A percentile compares a stretch with the other conserved stretches of the same genome.
Evolutionary conservation across 23 tunicate genomes (phyloP).

Genomic region (Trididemnum nubilum): DNA sequence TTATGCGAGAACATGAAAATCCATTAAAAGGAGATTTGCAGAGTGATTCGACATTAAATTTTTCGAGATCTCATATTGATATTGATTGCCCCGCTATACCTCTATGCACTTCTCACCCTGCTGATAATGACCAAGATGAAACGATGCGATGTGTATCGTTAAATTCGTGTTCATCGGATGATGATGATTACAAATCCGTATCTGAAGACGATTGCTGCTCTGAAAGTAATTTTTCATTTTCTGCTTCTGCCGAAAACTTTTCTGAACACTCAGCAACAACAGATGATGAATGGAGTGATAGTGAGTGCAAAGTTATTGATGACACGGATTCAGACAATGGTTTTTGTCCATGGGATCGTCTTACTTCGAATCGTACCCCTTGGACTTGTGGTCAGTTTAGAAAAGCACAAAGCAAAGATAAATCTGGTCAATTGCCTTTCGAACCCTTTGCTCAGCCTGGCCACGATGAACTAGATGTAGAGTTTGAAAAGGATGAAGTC

Average conservation of each 20-base stretch:
- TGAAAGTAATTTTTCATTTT: neutral
- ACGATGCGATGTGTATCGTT: too few relatives aligned
- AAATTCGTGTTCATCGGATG: too few relatives aligned
- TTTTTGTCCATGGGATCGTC: constrained; percentile 42
- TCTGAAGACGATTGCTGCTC: neutral
- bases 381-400: constrained; percentile 37
- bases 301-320: neutral
- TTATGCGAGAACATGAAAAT: too few relatives aligned
- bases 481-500: too few relatives aligned
- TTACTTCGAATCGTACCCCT: constrained; percentile 25
- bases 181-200: neutral
- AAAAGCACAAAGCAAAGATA: neutral
- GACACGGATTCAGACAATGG: constrained; percentile 48
- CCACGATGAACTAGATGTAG: neutral
- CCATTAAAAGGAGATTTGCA: too few relatives aligned
- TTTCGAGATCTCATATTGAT: too few relatives aligned
- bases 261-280: neutral
- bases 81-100: too few relatives aligned
- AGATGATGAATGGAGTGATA: neutral
- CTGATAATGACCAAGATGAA: too few relatives aligned
- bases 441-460: neutral
- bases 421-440: neutral
- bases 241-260: neutral
- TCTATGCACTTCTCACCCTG: too few relatives aligned
- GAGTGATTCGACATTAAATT: too few relatives aligned